Evolutionary conservation across 23 tunicate genomes (phyloP), one percentile per base, ranked within the genome.

Genomic region (Halocynthia roretzi): DNA sequence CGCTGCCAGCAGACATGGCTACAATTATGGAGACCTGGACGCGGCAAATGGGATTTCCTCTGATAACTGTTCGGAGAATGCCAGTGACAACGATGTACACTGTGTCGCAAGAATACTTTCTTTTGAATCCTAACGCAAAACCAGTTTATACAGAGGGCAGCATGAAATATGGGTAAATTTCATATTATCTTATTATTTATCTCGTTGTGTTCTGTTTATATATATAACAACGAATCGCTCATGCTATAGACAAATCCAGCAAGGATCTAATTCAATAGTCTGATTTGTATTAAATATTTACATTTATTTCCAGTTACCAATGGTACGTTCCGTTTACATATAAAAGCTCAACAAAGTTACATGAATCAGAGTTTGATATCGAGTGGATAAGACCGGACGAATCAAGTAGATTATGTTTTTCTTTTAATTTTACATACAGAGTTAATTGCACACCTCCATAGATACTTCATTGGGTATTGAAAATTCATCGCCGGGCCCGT

Each of bases 31-130:
- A 91, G 70, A 55, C 83, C 6, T 91, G 97, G 97, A 65, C 91
- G 8, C 63, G 86, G 15, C 97, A 91, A 91, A 91, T 91, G 97
- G 97, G 97, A 0, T 91, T 70, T 78, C 97, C 97, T 6, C 81
- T 91, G 6, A 56, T 91, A 49, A 85, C 84, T 5, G 78, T 89
- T 8, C 44, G 44, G 44, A 18, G 23, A 11, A 17, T 8, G 7
- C 76, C 63, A 8, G 5, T 88, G 40, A 10, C 57, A 5, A 6
- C 1, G 7, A 72, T 50, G 17, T 50, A 83, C 54, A 10, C 49
- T 0, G 51, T 85, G 18, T 71, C 83, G 6, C 97, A 91, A 71
- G 92, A 91, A 73, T 91, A 91, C 62, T 91, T 85, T 68, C 70
- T 91, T 54, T 61, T 86, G 7, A 81, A 86, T 72, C 77, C 77